phyloP scores from a whole-genome alignment of 2,888 invertebrate species.

The Metellina segmentata region DNA sequence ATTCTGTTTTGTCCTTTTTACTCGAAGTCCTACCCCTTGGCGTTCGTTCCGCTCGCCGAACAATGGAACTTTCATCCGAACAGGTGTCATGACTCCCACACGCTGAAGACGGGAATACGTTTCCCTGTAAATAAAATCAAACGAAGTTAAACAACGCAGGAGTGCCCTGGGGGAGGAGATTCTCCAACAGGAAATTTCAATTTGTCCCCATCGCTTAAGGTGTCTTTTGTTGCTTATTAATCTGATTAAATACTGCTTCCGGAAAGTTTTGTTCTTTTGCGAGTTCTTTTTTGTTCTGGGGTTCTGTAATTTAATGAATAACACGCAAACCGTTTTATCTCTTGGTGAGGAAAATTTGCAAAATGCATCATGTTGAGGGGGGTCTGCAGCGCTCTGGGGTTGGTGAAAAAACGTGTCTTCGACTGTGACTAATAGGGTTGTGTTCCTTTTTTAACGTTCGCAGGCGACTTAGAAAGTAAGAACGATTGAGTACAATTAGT shows the following conservation, averaged over 20 bases:
- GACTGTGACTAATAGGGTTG: not conserved
- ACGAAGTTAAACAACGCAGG: not conserved
- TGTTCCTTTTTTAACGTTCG: not conserved
- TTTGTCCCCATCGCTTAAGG: not conserved
- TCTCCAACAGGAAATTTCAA: conserved; percentile 18
- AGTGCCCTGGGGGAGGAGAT: not conserved
- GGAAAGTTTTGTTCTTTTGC: not conserved
- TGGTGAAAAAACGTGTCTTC: not conserved
- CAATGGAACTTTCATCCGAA: not conserved
- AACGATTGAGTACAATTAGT: too few species aligned
- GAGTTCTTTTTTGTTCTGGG: not conserved
- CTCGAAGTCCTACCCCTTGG: not conserved
- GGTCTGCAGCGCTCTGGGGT: not conserved
- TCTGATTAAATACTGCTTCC: not conserved
- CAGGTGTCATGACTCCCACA: conserved; percentile 1
- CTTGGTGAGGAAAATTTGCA: not conserved
- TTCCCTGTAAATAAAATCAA: not conserved
- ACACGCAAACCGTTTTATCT: conserved; percentile 12
- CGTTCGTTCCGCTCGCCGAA: not conserved
- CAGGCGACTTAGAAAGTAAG: too few species aligned
- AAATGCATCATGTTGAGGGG: not conserved
- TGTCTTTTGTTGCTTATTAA: not conserved
- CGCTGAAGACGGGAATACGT: not conserved
- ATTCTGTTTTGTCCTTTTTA: not conserved
- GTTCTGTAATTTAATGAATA: not conserved